Evolutionary conservation across 2,888 invertebrate genomes (phyloP).

Genomic region (Scrobipalpa atriplicella): DNA sequence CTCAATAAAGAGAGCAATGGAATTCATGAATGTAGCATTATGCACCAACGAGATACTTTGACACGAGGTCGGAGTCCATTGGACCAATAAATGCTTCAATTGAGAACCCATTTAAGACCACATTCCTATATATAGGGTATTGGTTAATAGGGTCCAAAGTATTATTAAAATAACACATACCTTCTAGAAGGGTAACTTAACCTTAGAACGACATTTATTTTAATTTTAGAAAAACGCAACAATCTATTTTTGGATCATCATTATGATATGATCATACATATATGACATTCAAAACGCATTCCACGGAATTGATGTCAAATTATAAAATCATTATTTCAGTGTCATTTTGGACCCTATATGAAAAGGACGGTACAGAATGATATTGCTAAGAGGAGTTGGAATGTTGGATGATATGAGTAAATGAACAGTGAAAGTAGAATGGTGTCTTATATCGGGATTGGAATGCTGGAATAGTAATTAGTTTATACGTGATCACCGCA

Average conservation of each 20-base stretch:
- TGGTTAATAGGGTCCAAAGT: background rate
- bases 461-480: constrained; percentile 12
- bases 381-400: background rate
- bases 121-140: background rate
- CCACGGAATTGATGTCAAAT: too few relatives aligned
- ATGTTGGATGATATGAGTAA: constrained; percentile 11
- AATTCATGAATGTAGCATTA: constrained; percentile 8
- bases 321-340: background rate
- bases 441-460: background rate
- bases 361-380: background rate
- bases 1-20: background rate
- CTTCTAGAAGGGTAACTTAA: too few relatives aligned
- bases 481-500: background rate
- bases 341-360: background rate
- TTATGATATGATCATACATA: too few relatives aligned
- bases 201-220: too few relatives aligned
- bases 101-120: constrained; percentile 6
- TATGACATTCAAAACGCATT: too few relatives aligned
- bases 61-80: constrained; percentile 7
- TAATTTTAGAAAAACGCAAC: too few relatives aligned
- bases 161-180: too few relatives aligned
- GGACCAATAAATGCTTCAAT: constrained; percentile 14
- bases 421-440: constrained; percentile 9
- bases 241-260: too few relatives aligned
- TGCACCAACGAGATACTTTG: background rate